Base-by-base conservation (phyloP, 1,140 invertebrate genomes). In the Hormaphis cornu region DNA sequence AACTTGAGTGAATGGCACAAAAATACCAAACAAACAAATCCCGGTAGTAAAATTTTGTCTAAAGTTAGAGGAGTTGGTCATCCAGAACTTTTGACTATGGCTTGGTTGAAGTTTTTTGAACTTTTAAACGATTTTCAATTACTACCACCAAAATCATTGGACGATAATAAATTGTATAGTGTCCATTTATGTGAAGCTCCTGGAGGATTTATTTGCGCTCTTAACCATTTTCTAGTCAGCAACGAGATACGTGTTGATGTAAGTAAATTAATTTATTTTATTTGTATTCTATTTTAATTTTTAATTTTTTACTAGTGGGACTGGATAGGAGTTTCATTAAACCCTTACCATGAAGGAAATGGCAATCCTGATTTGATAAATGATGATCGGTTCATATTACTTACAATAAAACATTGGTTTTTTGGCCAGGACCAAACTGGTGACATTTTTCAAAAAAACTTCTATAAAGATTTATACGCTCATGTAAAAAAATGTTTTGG, bases 181-280 rank as follows among this genome's bases (percentile, higher is more conserved):
- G 75, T 96, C 7, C 94, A 97, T 81, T 79, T 98, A 3, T 97
- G 94, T 80, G 94, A 97, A 82, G 94, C 93, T 18, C 94, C 95
- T 3, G 95, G 95, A 12, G 94, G 91, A 1, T 97, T 97, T 77
- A 83, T 98, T 50, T 82, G 89, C 28, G 87, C 93, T 5, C 76
- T 95, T 0, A 96, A 97, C 78, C 92, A 97, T 79, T 95, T 84
- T 79, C 76, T 96, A 24, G 81, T 84, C 72, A 78, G 78, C 1
- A 82, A 83, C 72, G 77, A 82, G 74, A 76, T 80, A 33, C 70
- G 76, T 44, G 75, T 87, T 24, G 16, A 58, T 58, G 61, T 66
- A 66, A 35, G 61, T 50, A 24, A 33, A 37, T 50, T n/a, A 9
- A 4, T 35, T 22, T 35, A 40, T 14, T 22, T 22, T 30, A 16